Percentiles rank a stretch among this genome's conserved stretches.
phyloP scores from a whole-genome alignment of 1,140 invertebrate genomes.

The Drosophila persimilis region DNA sequence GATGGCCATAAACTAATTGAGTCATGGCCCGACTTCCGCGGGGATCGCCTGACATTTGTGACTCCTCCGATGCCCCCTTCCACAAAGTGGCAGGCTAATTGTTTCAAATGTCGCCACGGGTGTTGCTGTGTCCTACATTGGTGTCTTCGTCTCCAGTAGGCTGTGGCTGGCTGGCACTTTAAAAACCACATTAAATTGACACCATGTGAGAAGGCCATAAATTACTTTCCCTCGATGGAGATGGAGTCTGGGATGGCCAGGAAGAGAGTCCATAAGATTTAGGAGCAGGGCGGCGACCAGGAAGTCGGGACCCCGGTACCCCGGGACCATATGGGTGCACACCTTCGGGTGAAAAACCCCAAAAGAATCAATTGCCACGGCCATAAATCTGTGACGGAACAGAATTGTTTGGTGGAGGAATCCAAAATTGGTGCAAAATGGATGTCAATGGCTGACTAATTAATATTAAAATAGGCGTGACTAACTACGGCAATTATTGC shows the following conservation, averaged over 20 bases:
- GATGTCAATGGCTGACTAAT: conserved; percentile 59
- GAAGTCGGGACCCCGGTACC: conserved; percentile 51
- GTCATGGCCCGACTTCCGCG: conserved; percentile 27
- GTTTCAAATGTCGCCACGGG: conserved; percentile 73
- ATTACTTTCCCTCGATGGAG: conserved; percentile 42
- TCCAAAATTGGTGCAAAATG: neutral
- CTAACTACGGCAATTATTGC: conserved; percentile 63
- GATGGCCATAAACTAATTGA: conserved; percentile 42
- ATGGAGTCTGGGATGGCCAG: conserved; percentile 35
- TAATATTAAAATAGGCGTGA: conserved; percentile 74
- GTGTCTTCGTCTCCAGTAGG: too few relatives aligned
- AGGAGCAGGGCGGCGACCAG: conserved; percentile 41
- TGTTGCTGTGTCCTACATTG: conserved; percentile 19
- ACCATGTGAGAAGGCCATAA: conserved; percentile 81
- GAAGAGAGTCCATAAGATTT: conserved; percentile 60
- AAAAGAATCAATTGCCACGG: conserved; percentile 63
- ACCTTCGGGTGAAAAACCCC: conserved; percentile 45
- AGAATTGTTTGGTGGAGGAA: neutral
- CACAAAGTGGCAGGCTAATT: conserved; percentile 56
- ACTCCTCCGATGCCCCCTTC: conserved; percentile 11
- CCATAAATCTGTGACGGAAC: conserved; percentile 63
- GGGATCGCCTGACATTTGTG: conserved; percentile 35
- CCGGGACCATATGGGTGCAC: conserved; percentile 66
- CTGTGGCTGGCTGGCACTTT: conserved; percentile 43
- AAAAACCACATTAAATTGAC: conserved; percentile 80